These are phyloP conservation scores for Rhingia rostrata DNA, from an alignment of 2,888 invertebrate species.

Conservation along the genomic window DNA sequence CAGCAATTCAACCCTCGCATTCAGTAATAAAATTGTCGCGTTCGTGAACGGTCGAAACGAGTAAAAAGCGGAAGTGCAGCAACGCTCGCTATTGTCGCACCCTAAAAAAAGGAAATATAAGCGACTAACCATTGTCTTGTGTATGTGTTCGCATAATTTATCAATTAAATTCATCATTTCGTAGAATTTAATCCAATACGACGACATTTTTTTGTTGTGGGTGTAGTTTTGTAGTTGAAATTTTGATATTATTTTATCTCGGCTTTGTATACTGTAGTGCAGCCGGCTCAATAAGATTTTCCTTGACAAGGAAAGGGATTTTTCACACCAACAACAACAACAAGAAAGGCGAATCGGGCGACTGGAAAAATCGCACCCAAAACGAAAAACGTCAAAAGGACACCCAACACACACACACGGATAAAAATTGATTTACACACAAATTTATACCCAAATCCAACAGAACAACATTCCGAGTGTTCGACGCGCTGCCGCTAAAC, in stretches of 20 bases:
- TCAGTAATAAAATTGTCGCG: slow-evolving; percentile 67
- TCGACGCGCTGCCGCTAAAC: slow-evolving; percentile 64
- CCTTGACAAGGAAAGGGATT: slow-evolving; percentile 25
- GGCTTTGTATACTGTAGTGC: slow-evolving; percentile 10
- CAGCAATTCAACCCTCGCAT: slow-evolving; percentile 53
- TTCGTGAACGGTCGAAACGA: slow-evolving; percentile 43
- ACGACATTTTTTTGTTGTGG: background rate
- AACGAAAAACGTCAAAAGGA: slow-evolving; percentile 61
- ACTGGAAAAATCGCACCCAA: slow-evolving; percentile 42
- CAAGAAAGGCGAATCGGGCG: background rate
- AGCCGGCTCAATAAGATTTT: slow-evolving; percentile 34
- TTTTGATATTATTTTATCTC: background rate
- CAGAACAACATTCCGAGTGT: slow-evolving; percentile 61
- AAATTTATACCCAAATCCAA: slow-evolving; percentile 41
- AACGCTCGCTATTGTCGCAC: slow-evolving; percentile 54
- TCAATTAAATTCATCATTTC: slow-evolving; percentile 8
- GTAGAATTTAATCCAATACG: background rate
- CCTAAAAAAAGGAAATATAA: slow-evolving; percentile 37
- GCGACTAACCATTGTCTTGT: slow-evolving; percentile 56
- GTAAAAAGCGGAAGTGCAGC: slow-evolving; percentile 1
- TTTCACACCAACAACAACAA: slow-evolving; percentile 47
- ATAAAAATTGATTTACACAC: slow-evolving; percentile 1
- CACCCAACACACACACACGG: slow-evolving; percentile 35
- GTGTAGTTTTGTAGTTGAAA: slow-evolving; percentile 25
- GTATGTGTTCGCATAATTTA: slow-evolving; percentile 51